Evolutionary conservation across 1,140 invertebrate species (phyloP), one percentile per base, ranked within the genome.

Genomic region (Drosophila sulfurigaster): DNA sequence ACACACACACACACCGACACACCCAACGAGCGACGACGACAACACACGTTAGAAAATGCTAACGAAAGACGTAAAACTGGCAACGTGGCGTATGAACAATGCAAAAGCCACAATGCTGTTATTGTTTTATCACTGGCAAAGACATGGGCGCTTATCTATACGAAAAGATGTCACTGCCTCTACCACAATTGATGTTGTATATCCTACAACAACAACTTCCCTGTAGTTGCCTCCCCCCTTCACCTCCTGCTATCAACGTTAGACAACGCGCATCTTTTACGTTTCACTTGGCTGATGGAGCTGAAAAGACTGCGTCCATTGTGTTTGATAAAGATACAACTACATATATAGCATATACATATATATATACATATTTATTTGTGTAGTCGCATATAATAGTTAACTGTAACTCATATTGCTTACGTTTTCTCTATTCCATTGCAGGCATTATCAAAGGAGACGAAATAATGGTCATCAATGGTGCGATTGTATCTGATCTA

Each of bases 391-490:
- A 75, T 45, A 69, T 45, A 69, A 43, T 65, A 59, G 16, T 54
- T 49, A 58, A 57, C 58, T 62, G 56, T 60, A 28, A 67, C 41
- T 62, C 49, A 67, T 74, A 20, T 49, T 59, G 20, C 32, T 46
- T 49, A 20, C 57, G 59, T 77, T 63, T 25, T 70, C 60, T 72
- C 63, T 75, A 3, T 65, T 82, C 56, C 89, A 85, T 93, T 94
- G 70, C 94, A 98, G 98, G 98, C 89, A 96, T 99, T 91, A 98
- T 98, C 92, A 98, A 99, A 94, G 96, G 98, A 81, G 98, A 99
- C 93, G 98, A 99, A 94, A 99, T 99, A 92, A 98, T 99, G 95
- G 98, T 99, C 83, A 99, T 99, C 93, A 99, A 99, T 94, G 97
- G 98, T 74, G 98, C 98, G 73, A 98, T 99, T 91, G 98, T 99